phyloP scores from a whole-genome alignment of 2,888 invertebrate genomes.

The Platycheirus albimanus region DNA sequence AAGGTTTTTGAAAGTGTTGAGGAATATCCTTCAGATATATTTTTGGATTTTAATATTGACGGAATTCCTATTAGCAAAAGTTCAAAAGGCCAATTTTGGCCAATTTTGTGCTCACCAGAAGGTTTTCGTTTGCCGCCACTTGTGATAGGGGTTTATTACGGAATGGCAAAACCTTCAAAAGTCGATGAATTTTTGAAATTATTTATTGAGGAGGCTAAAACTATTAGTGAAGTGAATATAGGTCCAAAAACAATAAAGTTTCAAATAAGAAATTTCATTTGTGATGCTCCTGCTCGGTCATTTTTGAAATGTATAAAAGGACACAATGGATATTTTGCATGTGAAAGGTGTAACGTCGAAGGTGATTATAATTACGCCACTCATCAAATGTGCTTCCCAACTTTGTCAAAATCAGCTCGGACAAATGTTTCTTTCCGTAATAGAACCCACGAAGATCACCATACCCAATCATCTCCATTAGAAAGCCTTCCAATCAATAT shows the following conservation, averaged over 20 bases:
- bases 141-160: constrained; percentile 12
- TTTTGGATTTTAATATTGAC: too few species aligned
- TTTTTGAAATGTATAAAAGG: constrained; percentile 18
- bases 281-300: constrained; percentile 16
- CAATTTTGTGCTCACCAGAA: constrained; percentile 20
- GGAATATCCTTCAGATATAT: not conserved
- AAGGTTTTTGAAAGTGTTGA: constrained; percentile 8
- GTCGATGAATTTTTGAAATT: constrained; percentile 9
- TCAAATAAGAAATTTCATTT: constrained; percentile 15
- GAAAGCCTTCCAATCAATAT: constrained; percentile 29
- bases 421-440: not conserved
- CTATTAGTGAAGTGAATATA: not conserved
- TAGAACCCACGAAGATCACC: constrained; percentile 15
- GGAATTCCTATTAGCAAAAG: too few species aligned
- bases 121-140: constrained; percentile 4
- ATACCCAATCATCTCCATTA: constrained; percentile 17
- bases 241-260: constrained; percentile 3
- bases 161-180: constrained; percentile 5
- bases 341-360: constrained; percentile 1
- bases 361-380: not conserved
- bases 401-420: constrained; percentile 13
- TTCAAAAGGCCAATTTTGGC: constrained; percentile 13
- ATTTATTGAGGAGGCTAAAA: not conserved
- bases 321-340: constrained; percentile 12
- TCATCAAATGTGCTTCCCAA: constrained; percentile 15